A percentile compares a stretch with the other conserved stretches of the same genome.
These are phyloP conservation scores for Lampris megalopsis DNA, from an alignment of 2,113 vertebrate genomes.

Conservation along the genomic window DNA sequence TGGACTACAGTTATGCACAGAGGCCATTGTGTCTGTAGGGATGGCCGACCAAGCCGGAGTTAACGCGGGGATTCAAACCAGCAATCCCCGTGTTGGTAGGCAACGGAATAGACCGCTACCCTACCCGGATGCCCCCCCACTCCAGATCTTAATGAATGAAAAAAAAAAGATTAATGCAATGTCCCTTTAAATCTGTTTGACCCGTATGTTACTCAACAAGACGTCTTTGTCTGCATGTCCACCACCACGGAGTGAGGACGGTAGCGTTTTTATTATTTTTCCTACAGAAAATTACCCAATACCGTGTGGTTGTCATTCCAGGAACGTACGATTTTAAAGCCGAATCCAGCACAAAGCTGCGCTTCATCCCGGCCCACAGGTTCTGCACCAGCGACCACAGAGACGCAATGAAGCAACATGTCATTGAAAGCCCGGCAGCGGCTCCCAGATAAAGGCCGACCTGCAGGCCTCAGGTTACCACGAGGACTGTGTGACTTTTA, in stretches of 20 bases:
- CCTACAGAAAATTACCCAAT: neutral
- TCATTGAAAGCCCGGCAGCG: constrained; percentile 70
- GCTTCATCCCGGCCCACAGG: constrained; percentile 58
- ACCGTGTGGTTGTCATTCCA: neutral
- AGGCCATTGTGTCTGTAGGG: too few relatives aligned
- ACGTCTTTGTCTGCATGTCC: neutral
- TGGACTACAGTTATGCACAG: too few relatives aligned
- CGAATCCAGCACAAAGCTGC: constrained; percentile 57
- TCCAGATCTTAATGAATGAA: too few relatives aligned
- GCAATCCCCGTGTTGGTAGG: too few relatives aligned
- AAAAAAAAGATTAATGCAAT: too few relatives aligned
- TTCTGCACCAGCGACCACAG: constrained; percentile 65
- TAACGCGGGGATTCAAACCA: too few relatives aligned
- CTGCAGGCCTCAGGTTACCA: constrained; percentile 69
- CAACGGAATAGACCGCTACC: too few relatives aligned
- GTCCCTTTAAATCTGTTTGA: too few relatives aligned
- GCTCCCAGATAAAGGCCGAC: constrained; percentile 69
- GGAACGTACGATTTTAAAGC: constrained; percentile 9
- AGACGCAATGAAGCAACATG: constrained; percentile 59
- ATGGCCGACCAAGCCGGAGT: too few relatives aligned
- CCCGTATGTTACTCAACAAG: neutral
- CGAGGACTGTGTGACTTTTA: constrained; percentile 72
- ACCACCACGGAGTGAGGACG: neutral
- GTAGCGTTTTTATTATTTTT: neutral
- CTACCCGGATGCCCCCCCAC: too few relatives aligned